phyloP scores from a whole-genome alignment of 2,113 vertebrate genomes.

The Nyctereutes procyonoides region DNA sequence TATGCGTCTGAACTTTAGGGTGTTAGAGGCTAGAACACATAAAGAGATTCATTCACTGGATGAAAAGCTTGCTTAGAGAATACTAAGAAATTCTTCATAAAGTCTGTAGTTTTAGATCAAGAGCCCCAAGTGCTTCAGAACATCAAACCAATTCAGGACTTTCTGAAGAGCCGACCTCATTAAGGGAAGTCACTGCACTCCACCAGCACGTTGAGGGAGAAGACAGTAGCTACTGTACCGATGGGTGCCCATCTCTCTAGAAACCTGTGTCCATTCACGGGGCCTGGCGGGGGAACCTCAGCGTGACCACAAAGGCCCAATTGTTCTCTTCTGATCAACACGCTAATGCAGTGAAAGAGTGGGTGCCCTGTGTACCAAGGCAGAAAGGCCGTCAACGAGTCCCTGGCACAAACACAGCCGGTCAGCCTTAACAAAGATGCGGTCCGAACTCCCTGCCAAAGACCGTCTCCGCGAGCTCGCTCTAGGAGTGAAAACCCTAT shows the following conservation, averaged over 20 bases:
- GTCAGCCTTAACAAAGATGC: slow-evolving; percentile 59
- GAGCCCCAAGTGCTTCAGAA: slow-evolving; percentile 34
- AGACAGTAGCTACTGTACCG: neutral
- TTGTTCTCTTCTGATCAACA: slow-evolving; percentile 65
- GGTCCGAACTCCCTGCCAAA: slow-evolving; percentile 55
- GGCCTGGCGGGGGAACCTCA: neutral
- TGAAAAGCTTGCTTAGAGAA: slow-evolving; percentile 59
- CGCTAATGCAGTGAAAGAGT: neutral
- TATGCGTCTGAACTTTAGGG: slow-evolving; percentile 67
- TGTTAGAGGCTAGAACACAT: slow-evolving; percentile 26
- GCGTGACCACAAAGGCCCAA: slow-evolving; percentile 25
- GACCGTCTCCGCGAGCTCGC: neutral
- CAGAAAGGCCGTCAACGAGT: slow-evolving; percentile 51
- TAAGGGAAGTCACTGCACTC: neutral
- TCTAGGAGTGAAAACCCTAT: slow-evolving; percentile 48
- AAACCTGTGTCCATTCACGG: slow-evolving; percentile 55
- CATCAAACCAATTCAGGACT: slow-evolving; percentile 40
- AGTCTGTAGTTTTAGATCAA: slow-evolving; percentile 44
- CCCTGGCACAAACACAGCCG: slow-evolving; percentile 65
- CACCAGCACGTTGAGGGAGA: neutral
- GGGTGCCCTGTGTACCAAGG: neutral
- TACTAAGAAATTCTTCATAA: slow-evolving; percentile 42
- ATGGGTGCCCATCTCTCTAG: neutral
- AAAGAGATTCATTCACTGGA: slow-evolving; percentile 73
- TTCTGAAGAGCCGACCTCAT: neutral